These are phyloP conservation scores for Cheirogaleus medius DNA, from an alignment of 2,113 vertebrate species.

Conservation along the genomic window DNA sequence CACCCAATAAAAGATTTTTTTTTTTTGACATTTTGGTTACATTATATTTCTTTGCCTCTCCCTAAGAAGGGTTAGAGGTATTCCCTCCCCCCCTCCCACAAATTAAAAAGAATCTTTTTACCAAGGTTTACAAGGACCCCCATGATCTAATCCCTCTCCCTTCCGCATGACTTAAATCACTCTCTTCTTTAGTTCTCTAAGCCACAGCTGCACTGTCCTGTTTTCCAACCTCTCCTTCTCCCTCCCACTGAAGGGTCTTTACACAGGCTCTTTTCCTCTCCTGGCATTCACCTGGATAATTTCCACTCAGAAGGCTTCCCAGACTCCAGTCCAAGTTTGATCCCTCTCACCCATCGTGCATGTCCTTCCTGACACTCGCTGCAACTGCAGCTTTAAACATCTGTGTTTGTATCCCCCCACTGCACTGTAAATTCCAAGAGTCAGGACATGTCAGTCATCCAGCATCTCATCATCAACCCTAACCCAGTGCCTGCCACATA, in stretches of 20 bases:
- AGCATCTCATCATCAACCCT: no score
- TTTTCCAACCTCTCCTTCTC: not conserved
- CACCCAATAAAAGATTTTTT: no score
- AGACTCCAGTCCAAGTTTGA: not conserved
- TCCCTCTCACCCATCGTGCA: not conserved
- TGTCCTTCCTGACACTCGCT: not conserved
- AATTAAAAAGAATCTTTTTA: not conserved
- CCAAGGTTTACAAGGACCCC: not conserved
- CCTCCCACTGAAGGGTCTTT: not conserved
- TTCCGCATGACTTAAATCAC: not conserved
- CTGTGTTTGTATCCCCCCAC: not conserved
- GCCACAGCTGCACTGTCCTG: not conserved
- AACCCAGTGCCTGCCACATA: not conserved
- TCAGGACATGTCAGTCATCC: not conserved
- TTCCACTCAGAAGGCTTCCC: not conserved
- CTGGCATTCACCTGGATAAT: not conserved
- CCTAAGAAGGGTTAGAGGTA: no score
- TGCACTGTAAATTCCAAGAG: not conserved
- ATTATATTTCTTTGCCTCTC: no score
- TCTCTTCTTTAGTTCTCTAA: not conserved
- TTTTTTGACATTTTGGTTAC: no score
- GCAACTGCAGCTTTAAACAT: not conserved
- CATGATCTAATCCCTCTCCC: not conserved
- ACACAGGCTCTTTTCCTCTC: not conserved
- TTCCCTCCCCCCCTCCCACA: no score